These are phyloP conservation scores for Isichthys henryi DNA, from an alignment of 2,113 vertebrate genomes.

Conservation along the genomic window DNA sequence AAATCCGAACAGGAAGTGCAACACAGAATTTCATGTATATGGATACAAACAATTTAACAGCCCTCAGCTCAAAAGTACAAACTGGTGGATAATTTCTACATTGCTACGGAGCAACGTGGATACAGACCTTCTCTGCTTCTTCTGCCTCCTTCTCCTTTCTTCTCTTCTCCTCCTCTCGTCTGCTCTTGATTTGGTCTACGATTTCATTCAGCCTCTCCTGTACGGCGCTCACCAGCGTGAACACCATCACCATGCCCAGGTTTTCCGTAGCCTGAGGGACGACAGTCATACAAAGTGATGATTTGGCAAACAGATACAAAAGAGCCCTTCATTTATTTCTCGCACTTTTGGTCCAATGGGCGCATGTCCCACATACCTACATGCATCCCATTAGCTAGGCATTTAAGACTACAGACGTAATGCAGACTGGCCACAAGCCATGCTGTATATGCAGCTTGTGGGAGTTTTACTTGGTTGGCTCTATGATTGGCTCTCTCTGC, in stretches of 20 bases:
- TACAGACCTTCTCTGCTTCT: conserved; percentile 87
- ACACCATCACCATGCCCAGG: conserved; percentile 97
- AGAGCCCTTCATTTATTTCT: neutral
- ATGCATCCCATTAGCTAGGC: neutral
- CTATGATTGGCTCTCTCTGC: too few species aligned
- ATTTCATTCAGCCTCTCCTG: conserved; percentile 96
- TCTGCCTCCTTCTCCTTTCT: conserved; percentile 83
- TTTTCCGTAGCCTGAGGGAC: conserved; percentile 80
- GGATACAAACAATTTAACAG: neutral
- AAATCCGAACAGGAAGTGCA: neutral
- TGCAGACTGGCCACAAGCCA: neutral
- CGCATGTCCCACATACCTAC: neutral
- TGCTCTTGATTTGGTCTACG: conserved; percentile 84
- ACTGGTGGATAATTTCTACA: neutral
- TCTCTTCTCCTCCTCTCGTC: conserved; percentile 81
- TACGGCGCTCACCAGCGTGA: conserved; percentile 88
- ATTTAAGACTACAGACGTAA: neutral
- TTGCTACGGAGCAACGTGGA: neutral
- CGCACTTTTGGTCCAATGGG: neutral
- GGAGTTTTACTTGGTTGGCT: too few species aligned
- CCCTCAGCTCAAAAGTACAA: neutral
- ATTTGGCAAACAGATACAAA: neutral
- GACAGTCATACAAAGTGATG: neutral
- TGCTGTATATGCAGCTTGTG: neutral
- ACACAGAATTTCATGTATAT: neutral